A percentile compares a stretch with the other conserved stretches of the same genome.
Evolutionary conservation across 1,140 invertebrate species (phyloP).

Genomic region (Drosophila baimaii): DNA sequence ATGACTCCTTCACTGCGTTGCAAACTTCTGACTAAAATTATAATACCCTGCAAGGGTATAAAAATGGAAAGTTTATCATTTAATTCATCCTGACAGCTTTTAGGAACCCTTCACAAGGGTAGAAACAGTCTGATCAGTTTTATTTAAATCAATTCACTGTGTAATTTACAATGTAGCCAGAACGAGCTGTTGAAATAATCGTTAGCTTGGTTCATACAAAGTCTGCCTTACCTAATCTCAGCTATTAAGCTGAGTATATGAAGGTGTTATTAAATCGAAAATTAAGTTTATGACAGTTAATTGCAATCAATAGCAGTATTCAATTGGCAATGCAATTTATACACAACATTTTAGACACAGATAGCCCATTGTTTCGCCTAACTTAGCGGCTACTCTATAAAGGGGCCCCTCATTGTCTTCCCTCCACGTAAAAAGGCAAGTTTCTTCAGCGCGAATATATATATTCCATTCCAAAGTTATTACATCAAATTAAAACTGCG

Average conservation of each 20-base stretch:
- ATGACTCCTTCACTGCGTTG: too few relatives aligned
- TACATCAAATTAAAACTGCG: constrained; percentile 71
- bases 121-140: too few relatives aligned
- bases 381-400: constrained; percentile 1
- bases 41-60: too few relatives aligned
- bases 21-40: too few relatives aligned
- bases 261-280: constrained; percentile 2
- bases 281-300: neutral
- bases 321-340: neutral
- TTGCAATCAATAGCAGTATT: constrained; percentile 9
- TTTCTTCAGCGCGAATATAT: neutral
- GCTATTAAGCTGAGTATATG: neutral
- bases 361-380: constrained; percentile 9
- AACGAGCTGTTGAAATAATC: neutral
- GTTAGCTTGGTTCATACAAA: neutral
- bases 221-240: neutral
- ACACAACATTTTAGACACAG: neutral
- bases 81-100: too few relatives aligned
- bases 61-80: too few relatives aligned
- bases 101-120: too few relatives aligned
- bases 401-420: constrained; percentile 24
- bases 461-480: constrained; percentile 59
- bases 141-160: neutral
- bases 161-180: neutral
- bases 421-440: neutral